These are phyloP conservation scores for Eucera pruinosa DNA, from an alignment of 2,888 invertebrate genomes.

Conservation along the genomic window DNA sequence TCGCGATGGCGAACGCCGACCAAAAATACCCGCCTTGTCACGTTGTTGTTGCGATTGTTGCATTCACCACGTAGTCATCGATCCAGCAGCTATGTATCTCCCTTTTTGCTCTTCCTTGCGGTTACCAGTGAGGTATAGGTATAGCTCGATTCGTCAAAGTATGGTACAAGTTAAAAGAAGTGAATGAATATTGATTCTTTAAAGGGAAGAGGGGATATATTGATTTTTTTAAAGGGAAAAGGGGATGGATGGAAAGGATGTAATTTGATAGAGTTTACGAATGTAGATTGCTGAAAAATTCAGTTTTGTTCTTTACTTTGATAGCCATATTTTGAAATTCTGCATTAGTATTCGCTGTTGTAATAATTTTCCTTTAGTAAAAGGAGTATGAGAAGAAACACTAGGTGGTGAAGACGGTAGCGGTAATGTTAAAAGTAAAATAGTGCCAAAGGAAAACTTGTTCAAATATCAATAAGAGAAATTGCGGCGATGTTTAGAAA, in stretches of 20 bases:
- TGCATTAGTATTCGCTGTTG: too few relatives aligned
- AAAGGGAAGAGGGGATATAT: too few relatives aligned
- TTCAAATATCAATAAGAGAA: too few relatives aligned
- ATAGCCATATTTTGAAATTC: too few relatives aligned
- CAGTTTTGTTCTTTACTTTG: too few relatives aligned
- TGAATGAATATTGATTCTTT: constrained; percentile 8
- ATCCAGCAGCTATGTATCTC: neutral
- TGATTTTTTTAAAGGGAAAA: neutral
- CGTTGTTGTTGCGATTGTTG: constrained; percentile 64
- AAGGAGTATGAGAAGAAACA: too few relatives aligned
- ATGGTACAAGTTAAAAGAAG: neutral
- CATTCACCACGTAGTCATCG: constrained; percentile 36
- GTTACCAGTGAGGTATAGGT: neutral
- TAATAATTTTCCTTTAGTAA: too few relatives aligned
- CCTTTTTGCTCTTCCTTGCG: neutral
- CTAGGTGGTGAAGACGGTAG: too few relatives aligned
- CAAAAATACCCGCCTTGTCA: constrained; percentile 66
- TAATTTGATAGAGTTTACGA: neutral
- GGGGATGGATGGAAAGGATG: neutral
- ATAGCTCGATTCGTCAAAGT: neutral
- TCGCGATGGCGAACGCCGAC: constrained; percentile 35
- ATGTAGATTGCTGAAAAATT: too few relatives aligned
- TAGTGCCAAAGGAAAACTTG: too few relatives aligned
- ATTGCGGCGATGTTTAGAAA: too few relatives aligned
- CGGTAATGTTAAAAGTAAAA: too few relatives aligned